Percentiles rank a stretch among this genome's conserved stretches.
phyloP scores from a whole-genome alignment of 53 echinoderm and acorn worm genomes.

The Astropecten irregularis region DNA sequence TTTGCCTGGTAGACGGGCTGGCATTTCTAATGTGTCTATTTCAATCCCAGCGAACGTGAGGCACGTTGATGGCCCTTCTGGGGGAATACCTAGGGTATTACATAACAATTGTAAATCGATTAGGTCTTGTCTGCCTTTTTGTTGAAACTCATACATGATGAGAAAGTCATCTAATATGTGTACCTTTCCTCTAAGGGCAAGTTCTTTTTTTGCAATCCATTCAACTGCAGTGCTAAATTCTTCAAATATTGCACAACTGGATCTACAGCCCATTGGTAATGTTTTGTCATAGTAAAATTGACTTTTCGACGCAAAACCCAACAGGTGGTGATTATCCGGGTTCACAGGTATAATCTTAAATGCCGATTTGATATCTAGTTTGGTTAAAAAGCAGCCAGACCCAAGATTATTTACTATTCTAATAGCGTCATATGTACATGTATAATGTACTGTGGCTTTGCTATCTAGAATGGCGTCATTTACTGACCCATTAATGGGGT shows the following conservation, averaged over 20 bases:
- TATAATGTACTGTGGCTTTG: neutral
- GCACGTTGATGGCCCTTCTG: no score
- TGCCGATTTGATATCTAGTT: constrained; percentile 20
- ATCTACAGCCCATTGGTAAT: constrained; percentile 5
- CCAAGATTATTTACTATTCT: neutral
- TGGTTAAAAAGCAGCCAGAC: neutral
- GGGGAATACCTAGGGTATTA: no score
- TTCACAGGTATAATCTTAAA: constrained; percentile 10
- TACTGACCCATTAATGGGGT: no score
- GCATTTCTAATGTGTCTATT: no score
- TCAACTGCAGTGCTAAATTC: no score
- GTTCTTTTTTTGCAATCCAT: neutral
- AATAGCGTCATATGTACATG: constrained; percentile 8
- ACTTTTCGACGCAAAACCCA: neutral
- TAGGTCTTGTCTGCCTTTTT: neutral
- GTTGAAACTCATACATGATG: neutral
- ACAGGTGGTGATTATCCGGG: constrained; percentile 1
- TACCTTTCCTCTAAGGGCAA: neutral
- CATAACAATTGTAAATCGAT: no score
- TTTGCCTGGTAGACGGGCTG: no score
- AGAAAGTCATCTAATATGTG: neutral
- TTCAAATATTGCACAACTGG: no score
- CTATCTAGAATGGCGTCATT: no score
- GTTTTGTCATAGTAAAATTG: neutral
- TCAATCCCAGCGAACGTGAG: no score